These are phyloP conservation scores for Achroia grisella DNA, from an alignment of 1,140 invertebrate genomes.

Conservation along the genomic window DNA sequence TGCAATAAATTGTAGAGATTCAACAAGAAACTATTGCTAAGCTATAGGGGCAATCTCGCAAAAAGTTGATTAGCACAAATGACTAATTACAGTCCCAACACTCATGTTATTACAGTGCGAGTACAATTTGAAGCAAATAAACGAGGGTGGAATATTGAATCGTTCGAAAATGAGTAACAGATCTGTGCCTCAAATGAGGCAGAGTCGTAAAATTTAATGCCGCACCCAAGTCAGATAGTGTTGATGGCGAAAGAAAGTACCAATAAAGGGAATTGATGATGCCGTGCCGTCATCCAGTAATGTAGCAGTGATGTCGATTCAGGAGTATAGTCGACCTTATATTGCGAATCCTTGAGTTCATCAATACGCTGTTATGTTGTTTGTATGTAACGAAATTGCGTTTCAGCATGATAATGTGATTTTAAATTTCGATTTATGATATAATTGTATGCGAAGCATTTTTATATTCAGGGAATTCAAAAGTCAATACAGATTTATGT, in stretches of 20 bases:
- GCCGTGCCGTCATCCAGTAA: constrained; percentile 23
- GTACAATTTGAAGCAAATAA: constrained; percentile 9
- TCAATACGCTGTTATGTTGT: constrained; percentile 5
- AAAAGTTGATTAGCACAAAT: neutral
- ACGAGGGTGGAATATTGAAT: constrained; percentile 24
- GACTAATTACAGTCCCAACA: too few relatives aligned
- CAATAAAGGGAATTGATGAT: constrained; percentile 60
- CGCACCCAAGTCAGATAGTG: constrained; percentile 44
- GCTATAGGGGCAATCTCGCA: constrained; percentile 1
- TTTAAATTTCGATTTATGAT: too few relatives aligned
- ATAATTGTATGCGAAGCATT: too few relatives aligned
- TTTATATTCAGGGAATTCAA: too few relatives aligned
- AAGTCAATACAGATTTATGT: too few relatives aligned
- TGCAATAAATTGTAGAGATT: constrained; percentile 1
- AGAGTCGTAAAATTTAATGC: constrained; percentile 59
- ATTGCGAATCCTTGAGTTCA: constrained; percentile 5
- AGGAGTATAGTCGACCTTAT: constrained; percentile 11
- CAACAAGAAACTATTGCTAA: constrained; percentile 2
- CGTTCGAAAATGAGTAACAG: constrained; percentile 48
- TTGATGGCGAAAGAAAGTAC: constrained; percentile 48
- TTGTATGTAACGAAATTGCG: neutral
- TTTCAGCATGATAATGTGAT: too few relatives aligned
- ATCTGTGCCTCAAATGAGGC: constrained; percentile 48
- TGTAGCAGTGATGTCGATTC: constrained; percentile 26
- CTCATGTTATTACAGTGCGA: too few relatives aligned